A percentile compares a stretch with the other conserved stretches of the same genome.
These are phyloP conservation scores for Tonatia bakeri DNA, from an alignment of 2,113 vertebrate genomes.

Conservation along the genomic window DNA sequence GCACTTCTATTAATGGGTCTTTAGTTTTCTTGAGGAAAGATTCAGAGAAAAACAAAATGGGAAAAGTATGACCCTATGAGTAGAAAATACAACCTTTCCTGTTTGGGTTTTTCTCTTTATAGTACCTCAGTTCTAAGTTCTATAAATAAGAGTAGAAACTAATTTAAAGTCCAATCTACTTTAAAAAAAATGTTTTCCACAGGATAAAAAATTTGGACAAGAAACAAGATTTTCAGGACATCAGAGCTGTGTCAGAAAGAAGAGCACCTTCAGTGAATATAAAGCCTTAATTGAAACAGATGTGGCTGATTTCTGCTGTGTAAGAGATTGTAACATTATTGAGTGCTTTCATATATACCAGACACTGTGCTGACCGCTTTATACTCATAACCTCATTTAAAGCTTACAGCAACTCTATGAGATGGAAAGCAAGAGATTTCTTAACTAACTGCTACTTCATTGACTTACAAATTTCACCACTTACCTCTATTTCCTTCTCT, in stretches of 20 bases:
- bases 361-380: neutral
- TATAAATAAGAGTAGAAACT: conserved; percentile 20
- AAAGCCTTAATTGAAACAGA: neutral
- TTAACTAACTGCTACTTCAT: neutral
- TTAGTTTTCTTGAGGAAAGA: neutral
- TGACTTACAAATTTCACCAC: neutral
- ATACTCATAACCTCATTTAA: neutral
- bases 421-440: neutral
- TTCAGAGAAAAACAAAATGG: neutral
- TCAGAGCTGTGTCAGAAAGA: neutral
- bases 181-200: neutral
- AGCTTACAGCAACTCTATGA: neutral
- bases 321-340: neutral
- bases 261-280: neutral
- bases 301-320: neutral
- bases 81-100: neutral
- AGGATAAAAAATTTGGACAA: neutral
- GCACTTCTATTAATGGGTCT: neutral
- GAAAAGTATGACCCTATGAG: neutral
- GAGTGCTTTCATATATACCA: neutral
- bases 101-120: conserved; percentile 16
- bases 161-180: neutral
- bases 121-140: neutral
- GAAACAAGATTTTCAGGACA: conserved; percentile 3
- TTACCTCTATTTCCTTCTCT: neutral